Evolutionary conservation across 2,113 vertebrate species (phyloP).

Genomic region (Orthochromis indermauri): DNA sequence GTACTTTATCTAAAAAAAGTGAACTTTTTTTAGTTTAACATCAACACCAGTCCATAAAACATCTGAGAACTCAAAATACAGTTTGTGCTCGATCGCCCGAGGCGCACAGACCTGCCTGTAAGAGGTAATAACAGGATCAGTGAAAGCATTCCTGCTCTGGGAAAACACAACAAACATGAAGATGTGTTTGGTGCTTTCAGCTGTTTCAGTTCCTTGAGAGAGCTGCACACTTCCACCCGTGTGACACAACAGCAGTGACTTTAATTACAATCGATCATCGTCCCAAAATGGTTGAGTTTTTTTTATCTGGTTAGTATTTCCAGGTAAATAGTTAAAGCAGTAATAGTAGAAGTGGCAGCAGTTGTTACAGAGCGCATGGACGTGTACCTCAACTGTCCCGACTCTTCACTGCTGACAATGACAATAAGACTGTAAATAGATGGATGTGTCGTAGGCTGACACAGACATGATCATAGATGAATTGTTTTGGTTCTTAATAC

Average conservation of each 20-base stretch:
- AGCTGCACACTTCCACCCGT: background rate
- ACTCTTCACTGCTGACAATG: background rate
- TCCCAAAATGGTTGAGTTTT: fast-evolving
- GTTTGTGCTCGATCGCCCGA: background rate
- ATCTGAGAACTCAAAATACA: background rate
- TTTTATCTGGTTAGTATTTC: background rate
- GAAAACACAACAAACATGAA: background rate
- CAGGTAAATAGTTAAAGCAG: fast-evolving
- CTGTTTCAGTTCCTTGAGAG: background rate
- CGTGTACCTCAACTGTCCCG: background rate
- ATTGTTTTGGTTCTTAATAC: background rate
- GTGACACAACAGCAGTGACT: background rate
- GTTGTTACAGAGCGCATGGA: background rate
- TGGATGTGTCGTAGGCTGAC: background rate
- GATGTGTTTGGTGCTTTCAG: background rate
- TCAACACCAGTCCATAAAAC: background rate
- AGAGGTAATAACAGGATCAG: background rate
- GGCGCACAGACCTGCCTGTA: background rate
- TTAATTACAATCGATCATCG: background rate
- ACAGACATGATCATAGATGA: background rate
- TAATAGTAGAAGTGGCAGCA: background rate
- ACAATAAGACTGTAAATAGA: background rate
- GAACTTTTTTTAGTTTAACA: background rate
- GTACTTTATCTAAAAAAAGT: background rate
- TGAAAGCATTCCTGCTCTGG: background rate